phyloP scores from a whole-genome alignment of 2,888 invertebrate species.

The Pyrrhosoma nymphula region DNA sequence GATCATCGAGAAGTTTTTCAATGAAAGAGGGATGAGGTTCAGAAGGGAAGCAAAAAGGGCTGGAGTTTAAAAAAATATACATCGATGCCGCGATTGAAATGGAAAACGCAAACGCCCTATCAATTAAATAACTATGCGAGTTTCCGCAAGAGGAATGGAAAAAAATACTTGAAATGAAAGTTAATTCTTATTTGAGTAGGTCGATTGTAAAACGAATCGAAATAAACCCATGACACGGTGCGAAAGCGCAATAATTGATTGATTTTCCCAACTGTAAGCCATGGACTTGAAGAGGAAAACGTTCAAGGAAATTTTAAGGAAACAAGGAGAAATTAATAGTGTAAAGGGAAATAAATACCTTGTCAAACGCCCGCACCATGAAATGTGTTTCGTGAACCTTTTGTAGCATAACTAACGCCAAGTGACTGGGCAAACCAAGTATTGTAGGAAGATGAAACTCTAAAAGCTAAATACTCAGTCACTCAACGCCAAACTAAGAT shows the following conservation, averaged over 20 bases:
- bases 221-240: background rate
- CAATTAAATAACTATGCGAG: background rate
- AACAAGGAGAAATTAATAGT: background rate
- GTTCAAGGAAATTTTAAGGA: background rate
- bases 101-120: conserved; percentile 33
- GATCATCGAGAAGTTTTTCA: conserved; percentile 60
- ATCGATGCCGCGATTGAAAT: background rate
- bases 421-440: no score
- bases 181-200: background rate
- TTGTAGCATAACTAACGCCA: no score
- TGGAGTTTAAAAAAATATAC: background rate
- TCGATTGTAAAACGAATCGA: background rate
- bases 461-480: no score
- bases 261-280: background rate
- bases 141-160: background rate
- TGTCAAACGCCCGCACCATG: no score
- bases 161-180: background rate
- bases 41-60: background rate
- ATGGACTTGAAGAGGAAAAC: background rate
- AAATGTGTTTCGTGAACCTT: no score
- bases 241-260: background rate
- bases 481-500: no score
- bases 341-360: background rate
- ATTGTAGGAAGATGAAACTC: no score
- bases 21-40: conserved; percentile 4